Evolutionary conservation across 2,888 invertebrate species (phyloP).

Genomic region (Lysandra coridon): DNA sequence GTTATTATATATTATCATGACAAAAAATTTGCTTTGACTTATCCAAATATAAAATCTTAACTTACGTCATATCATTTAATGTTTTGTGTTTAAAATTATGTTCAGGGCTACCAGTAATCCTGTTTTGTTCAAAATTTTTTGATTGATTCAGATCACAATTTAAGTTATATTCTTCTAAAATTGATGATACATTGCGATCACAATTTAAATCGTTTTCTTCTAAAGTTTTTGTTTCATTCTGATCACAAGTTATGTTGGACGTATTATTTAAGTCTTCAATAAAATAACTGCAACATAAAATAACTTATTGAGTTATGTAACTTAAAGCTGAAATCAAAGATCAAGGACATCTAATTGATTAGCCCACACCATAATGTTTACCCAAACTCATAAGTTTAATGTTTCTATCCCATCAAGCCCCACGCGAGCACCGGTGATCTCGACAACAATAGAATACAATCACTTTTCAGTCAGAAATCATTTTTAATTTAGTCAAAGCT

Average conservation of each 20-base stretch:
- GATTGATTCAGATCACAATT: background rate
- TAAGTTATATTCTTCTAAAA: background rate
- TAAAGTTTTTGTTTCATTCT: background rate
- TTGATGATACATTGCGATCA: background rate
- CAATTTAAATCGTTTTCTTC: background rate
- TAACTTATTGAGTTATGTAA: background rate
- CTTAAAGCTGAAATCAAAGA: background rate
- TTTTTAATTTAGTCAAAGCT: no score
- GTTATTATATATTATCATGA: background rate
- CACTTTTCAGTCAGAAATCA: no score
- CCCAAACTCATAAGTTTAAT: background rate
- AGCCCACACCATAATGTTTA: no score
- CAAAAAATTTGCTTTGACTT: background rate
- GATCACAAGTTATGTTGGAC: background rate
- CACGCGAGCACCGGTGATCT: no score
- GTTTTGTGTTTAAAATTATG: background rate
- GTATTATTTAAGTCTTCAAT: background rate
- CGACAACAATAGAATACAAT: no score
- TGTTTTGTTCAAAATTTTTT: constrained; percentile 4
- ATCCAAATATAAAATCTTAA: background rate
- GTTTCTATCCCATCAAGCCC: no score
- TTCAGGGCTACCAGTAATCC: background rate
- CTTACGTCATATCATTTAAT: constrained; percentile 18
- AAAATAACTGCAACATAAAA: background rate
- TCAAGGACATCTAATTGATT: no score